Conservation (phyloP, 1,140 invertebrate species). For the Anoplolepis gracilipes region DNA sequence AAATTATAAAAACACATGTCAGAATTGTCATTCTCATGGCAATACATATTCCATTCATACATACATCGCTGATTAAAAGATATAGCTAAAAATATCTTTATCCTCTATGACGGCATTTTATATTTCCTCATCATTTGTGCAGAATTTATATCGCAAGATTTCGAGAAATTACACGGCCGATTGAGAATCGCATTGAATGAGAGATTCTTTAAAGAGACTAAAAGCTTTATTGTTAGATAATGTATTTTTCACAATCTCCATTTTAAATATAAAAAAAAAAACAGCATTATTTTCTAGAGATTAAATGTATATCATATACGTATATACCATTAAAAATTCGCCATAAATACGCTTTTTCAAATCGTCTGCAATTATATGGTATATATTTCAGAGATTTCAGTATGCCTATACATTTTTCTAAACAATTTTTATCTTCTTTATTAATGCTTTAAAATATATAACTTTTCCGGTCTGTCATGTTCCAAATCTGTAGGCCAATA, state of each 20-base stretch:
- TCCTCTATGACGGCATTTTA: not conserved
- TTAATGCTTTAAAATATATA: not conserved
- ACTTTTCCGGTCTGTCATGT: not conserved
- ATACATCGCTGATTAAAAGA: slow-evolving; percentile 16
- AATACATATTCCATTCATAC: not conserved
- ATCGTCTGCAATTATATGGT: no score
- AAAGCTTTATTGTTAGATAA: no score
- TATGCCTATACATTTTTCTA: not conserved
- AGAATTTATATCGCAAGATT: not conserved
- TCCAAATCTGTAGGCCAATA: not conserved
- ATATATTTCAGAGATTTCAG: not conserved
- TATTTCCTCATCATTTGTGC: not conserved
- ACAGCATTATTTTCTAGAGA: no score
- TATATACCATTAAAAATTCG: no score
- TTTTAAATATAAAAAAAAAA: no score
- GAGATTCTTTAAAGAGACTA: not conserved
- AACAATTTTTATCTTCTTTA: not conserved
- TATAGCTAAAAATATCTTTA: slow-evolving; percentile 10
- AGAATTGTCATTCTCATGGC: not conserved
- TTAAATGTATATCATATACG: no score
- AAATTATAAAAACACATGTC: slow-evolving; percentile 6
- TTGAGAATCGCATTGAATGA: not conserved
- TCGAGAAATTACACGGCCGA: no score
- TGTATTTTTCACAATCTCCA: no score
- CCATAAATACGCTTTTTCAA: no score